Conservation (phyloP, 2,797 vertebrate species). For the Glossophaga mutica region DNA sequence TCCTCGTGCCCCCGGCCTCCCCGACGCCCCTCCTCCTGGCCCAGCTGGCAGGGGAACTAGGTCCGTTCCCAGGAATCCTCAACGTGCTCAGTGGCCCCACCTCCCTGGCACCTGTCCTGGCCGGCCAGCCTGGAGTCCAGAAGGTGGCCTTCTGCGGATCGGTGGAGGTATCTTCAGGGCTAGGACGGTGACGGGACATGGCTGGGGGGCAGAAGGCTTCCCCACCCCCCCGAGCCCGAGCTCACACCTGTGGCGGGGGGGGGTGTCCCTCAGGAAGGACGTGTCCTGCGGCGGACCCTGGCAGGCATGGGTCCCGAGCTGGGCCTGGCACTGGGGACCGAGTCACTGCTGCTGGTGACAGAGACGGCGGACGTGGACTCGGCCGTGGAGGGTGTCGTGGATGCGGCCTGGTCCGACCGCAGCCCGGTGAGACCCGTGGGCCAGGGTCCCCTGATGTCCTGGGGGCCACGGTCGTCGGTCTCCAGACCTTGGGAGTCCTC, state of each 20-base stretch:
- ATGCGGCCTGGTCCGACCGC: conserved; percentile 76
- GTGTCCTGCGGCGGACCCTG: conserved; percentile 79
- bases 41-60: conserved; percentile 85
- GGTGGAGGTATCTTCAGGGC: conserved; percentile 80
- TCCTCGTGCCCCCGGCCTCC: conserved; percentile 79
- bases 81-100: conserved; percentile 87
- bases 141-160: conserved; percentile 87
- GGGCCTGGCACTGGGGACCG: conserved; percentile 78
- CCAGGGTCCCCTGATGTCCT: fast-evolving
- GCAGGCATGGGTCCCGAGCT: conserved; percentile 83
- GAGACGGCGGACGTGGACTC: conserved; percentile 91
- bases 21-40: conserved; percentile 87
- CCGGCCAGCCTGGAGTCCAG: conserved; percentile 79
- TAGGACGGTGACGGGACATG: fast-evolving
- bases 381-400: conserved; percentile 85
- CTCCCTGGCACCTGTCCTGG: conserved; percentile 77
- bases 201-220: fast-evolving
- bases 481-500: not conserved
- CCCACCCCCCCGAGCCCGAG: fast-evolving
- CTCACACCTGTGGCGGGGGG: not conserved
- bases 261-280: conserved; percentile 81
- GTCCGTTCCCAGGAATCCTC: conserved; percentile 86
- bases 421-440: conserved; percentile 55
- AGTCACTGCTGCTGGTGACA: conserved; percentile 85
- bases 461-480: fast-evolving